Percentiles rank a stretch among this genome's conserved stretches.
Evolutionary conservation across 1,140 invertebrate genomes (phyloP).

Genomic region (Lerema accius): DNA sequence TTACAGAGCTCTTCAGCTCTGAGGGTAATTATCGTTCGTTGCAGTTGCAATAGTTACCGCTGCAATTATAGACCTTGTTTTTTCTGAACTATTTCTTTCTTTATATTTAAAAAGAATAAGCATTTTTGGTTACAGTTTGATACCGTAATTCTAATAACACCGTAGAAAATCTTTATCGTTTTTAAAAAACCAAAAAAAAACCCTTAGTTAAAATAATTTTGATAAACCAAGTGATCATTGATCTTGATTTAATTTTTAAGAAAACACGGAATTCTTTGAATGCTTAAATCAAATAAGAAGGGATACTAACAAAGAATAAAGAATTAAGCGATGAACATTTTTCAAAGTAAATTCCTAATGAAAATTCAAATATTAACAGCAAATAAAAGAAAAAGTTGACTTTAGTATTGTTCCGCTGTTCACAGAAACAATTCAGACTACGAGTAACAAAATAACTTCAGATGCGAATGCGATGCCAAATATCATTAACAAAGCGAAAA

Average conservation of each 20-base stretch:
- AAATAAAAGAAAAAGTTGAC: slow-evolving; percentile 40
- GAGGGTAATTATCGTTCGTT: not conserved
- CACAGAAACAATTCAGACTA: slow-evolving; percentile 57
- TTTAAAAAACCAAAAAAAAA: too few relatives aligned
- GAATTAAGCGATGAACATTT: slow-evolving; percentile 5
- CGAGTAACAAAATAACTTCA: slow-evolving; percentile 57
- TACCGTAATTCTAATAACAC: too few relatives aligned
- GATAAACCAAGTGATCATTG: too few relatives aligned
- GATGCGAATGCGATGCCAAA: slow-evolving; percentile 55
- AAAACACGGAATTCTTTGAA: slow-evolving; percentile 26
- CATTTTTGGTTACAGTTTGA: too few relatives aligned
- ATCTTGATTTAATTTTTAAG: not conserved
- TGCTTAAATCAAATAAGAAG: slow-evolving; percentile 12
- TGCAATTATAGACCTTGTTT: not conserved
- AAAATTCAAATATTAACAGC: slow-evolving; percentile 39
- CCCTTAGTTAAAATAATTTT: too few relatives aligned
- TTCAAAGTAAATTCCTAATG: slow-evolving; percentile 34
- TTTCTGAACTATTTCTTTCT: too few relatives aligned
- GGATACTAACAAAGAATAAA: not conserved
- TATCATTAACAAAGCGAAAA: slow-evolving; percentile 62
- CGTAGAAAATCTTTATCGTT: too few relatives aligned
- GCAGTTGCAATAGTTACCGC: not conserved
- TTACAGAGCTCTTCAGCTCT: not conserved
- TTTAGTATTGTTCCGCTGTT: slow-evolving; percentile 51
- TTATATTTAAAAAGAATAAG: too few relatives aligned